phyloP scores from a whole-genome alignment of 2,797 vertebrate genomes.

The Manis javanica region DNA sequence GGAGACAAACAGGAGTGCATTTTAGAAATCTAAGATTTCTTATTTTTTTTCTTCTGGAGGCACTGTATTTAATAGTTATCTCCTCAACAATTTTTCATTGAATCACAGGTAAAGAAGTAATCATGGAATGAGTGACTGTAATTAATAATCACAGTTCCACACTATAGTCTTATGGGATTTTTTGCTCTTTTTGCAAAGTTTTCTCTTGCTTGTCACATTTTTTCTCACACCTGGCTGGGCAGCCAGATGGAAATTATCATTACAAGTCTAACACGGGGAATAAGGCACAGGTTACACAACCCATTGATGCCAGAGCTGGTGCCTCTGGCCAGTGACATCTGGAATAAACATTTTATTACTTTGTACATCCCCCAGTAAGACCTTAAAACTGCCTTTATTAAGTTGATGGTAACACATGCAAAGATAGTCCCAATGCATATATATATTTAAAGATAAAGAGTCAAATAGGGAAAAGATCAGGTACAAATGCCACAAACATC shows the following conservation, averaged over 20 bases:
- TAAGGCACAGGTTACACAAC: not conserved
- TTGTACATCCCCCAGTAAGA: not conserved
- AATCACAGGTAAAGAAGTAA: constrained; percentile 2
- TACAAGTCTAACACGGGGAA: not conserved
- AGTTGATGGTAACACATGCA: not conserved
- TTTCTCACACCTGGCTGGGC: not conserved
- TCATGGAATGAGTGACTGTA: not conserved
- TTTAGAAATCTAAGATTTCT: not conserved
- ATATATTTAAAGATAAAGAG: not conserved
- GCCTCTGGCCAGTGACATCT: not conserved
- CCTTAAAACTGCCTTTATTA: not conserved
- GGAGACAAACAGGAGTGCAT: not conserved
- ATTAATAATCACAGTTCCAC: not conserved
- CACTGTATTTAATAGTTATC: not conserved
- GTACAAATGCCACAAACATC: constrained; percentile 60
- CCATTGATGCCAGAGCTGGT: not conserved
- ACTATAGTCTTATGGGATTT: not conserved
- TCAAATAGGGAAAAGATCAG: constrained; percentile 44
- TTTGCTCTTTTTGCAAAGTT: not conserved
- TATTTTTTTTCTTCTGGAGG: not conserved
- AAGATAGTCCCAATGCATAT: not conserved
- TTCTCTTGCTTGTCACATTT: not conserved
- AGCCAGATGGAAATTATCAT: not conserved
- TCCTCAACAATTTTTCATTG: not conserved
- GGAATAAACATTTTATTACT: not conserved